Evolutionary conservation across 1,140 invertebrate species (phyloP).

Genomic region (Holcopasites calliopsidis): DNA sequence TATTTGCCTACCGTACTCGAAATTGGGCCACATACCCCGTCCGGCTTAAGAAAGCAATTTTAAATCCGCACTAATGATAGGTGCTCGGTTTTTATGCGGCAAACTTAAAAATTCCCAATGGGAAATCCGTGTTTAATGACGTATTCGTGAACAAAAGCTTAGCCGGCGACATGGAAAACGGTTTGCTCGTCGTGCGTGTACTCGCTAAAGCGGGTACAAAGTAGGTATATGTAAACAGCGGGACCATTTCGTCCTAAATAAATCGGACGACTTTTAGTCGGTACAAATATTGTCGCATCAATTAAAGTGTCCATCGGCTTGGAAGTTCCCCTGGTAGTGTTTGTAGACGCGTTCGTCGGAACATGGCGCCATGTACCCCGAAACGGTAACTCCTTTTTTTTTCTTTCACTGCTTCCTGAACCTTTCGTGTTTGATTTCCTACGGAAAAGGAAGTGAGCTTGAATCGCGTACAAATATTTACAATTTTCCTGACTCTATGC

Average conservation of each 20-base stretch:
- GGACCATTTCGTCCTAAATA: conserved; percentile 69
- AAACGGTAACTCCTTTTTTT: conserved; percentile 18
- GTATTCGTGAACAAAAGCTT: neutral
- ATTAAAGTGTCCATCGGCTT: conserved; percentile 65
- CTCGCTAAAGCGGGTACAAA: conserved; percentile 48
- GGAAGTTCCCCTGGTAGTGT: conserved; percentile 16
- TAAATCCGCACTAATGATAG: neutral
- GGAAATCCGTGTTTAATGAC: neutral
- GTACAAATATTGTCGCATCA: conserved; percentile 75
- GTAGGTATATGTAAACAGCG: conserved; percentile 46
- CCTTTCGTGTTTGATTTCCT: neutral
- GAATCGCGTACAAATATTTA: neutral
- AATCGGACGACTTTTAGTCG: conserved; percentile 69
- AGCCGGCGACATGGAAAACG: conserved; percentile 33
- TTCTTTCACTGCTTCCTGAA: neutral
- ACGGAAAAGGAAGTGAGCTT: conserved; percentile 11
- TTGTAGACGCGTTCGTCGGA: conserved; percentile 18
- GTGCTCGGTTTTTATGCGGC: neutral
- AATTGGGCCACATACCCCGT: neutral
- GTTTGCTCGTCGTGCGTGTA: conserved; percentile 51
- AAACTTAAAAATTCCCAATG: neutral
- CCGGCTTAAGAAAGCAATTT: neutral
- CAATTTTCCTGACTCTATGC: no score
- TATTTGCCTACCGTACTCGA: neutral
- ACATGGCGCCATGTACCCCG: conserved; percentile 27